phyloP scores from a whole-genome alignment of 2,888 invertebrate species.

The Aphodius granarius region DNA sequence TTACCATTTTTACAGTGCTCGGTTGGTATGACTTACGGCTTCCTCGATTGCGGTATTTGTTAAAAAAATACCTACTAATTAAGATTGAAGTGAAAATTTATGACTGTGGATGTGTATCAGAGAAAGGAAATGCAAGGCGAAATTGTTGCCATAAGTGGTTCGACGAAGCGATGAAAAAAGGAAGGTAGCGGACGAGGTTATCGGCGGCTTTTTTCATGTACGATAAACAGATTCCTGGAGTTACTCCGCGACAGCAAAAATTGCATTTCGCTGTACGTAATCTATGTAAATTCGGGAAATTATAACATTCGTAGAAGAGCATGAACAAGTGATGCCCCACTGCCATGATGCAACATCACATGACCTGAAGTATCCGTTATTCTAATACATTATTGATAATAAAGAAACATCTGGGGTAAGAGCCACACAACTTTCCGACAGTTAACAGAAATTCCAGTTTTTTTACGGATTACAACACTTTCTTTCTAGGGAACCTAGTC shows the following conservation, averaged over 20 bases:
- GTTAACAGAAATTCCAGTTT: no score
- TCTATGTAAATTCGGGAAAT: neutral
- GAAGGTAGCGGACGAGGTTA: neutral
- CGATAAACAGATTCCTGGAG: neutral
- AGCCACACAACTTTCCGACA: no score
- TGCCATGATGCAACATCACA: neutral
- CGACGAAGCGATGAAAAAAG: neutral
- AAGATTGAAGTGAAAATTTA: neutral
- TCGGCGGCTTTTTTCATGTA: neutral
- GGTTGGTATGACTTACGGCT: neutral
- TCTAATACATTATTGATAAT: neutral
- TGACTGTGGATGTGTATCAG: neutral
- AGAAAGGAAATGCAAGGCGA: neutral
- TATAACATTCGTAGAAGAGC: neutral
- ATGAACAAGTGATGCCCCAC: neutral
- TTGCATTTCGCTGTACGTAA: neutral
- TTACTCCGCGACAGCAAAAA: neutral
- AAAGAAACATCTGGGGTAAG: no score
- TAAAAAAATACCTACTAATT: neutral
- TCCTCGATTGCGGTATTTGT: neutral
- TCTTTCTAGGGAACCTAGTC: neutral
- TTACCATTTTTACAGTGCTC: neutral
- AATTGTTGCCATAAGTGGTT: neutral
- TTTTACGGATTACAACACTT: neutral
- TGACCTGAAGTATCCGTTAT: neutral